Evolutionary conservation across 2,113 vertebrate species (phyloP).

Genomic region (Nicator chloris): DNA sequence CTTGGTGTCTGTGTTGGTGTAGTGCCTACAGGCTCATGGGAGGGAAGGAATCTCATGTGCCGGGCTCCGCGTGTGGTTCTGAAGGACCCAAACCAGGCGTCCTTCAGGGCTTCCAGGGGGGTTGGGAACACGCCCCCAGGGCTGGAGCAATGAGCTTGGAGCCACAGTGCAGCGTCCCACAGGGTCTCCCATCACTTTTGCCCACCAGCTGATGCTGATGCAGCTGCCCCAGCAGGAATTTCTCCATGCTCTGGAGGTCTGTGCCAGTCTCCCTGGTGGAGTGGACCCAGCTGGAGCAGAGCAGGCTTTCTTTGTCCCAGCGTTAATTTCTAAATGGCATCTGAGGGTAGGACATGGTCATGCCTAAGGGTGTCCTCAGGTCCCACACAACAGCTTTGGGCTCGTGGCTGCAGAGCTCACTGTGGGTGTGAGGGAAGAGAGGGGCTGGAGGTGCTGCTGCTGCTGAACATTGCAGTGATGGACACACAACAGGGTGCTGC

Average conservation of each 20-base stretch:
- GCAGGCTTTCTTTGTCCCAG: rapidly evolving
- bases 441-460: background rate
- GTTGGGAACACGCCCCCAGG: rapidly evolving
- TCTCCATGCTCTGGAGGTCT: background rate
- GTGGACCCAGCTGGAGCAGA: background rate
- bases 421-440: background rate
- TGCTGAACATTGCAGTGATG: background rate
- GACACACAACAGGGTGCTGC: background rate
- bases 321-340: background rate
- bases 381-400: rapidly evolving
- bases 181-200: background rate
- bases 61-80: background rate
- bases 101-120: background rate
- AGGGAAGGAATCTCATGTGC: background rate
- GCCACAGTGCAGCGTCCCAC: rapidly evolving
- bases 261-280: rapidly evolving
- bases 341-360: rapidly evolving
- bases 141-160: background rate
- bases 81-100: background rate
- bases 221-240: background rate
- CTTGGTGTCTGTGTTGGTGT: background rate
- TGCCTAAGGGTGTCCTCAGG: background rate
- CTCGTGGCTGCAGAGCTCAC: rapidly evolving
- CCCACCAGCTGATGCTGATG: background rate
- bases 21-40: background rate